A percentile compares a stretch with the other conserved stretches of the same genome.
phyloP scores from a whole-genome alignment of 2,797 vertebrate species.

The Sparus aurata region DNA sequence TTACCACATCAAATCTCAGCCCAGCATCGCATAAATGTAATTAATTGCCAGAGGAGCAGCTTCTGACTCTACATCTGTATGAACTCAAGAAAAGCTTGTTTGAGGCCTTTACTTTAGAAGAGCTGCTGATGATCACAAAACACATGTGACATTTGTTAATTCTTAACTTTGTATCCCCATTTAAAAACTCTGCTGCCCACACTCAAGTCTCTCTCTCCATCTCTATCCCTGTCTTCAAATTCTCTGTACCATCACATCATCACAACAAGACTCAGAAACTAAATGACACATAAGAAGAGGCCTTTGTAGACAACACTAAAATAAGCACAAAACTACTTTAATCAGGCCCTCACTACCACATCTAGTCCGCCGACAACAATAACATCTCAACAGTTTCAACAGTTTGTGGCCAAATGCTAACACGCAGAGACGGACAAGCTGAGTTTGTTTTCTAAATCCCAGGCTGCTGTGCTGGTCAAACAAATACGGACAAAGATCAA shows the following conservation, averaged over 20 bases:
- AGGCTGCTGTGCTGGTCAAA: conserved; percentile 45
- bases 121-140: conserved; percentile 36
- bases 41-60: conserved; percentile 24
- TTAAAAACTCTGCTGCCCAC: conserved; percentile 29
- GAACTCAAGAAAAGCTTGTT: conserved; percentile 23
- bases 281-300: conserved; percentile 41
- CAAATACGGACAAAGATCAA: conserved; percentile 58
- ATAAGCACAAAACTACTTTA: conserved; percentile 67
- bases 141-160: conserved; percentile 44
- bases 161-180: conserved; percentile 34
- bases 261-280: conserved; percentile 31
- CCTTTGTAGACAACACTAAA: conserved; percentile 55
- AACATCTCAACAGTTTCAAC: conserved; percentile 56
- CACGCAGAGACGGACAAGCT: conserved; percentile 43
- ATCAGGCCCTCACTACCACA: conserved; percentile 71
- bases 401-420: conserved; percentile 56
- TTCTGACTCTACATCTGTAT: conserved; percentile 37
- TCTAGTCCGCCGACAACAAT: conserved; percentile 69
- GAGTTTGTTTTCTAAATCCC: conserved; percentile 52
- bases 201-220: conserved; percentile 2
- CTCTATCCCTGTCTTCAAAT: conserved; percentile 4
- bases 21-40: conserved; percentile 1
- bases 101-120: conserved; percentile 4
- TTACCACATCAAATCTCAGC: conserved; percentile 29
- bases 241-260: conserved; percentile 31